Percentiles rank a stretch among this genome's conserved stretches.
Conservation (phyloP, 2,113 vertebrate species). For the Emydura subglobosa region DNA sequence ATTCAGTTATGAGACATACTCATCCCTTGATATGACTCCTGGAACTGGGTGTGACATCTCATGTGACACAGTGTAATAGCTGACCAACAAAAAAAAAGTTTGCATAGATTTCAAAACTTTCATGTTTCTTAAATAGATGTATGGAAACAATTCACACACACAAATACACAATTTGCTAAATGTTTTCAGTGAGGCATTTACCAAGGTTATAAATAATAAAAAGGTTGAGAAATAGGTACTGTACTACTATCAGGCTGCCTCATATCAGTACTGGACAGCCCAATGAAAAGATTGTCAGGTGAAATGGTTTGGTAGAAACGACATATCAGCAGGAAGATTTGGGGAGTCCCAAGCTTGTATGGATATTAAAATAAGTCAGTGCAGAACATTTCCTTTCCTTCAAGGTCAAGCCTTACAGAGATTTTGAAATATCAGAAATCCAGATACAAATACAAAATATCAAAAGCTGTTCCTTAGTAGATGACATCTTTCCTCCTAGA, state of each 20-base stretch:
- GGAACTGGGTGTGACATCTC: background rate
- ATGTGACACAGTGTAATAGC: background rate
- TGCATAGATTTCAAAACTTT: background rate
- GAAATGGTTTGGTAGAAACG: background rate
- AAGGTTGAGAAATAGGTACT: background rate
- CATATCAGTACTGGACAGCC: background rate
- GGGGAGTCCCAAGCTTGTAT: fast-evolving
- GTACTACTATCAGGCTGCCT: background rate
- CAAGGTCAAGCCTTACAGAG: background rate
- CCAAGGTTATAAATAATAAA: background rate
- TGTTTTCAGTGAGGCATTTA: background rate
- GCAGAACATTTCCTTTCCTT: background rate
- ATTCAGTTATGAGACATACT: slow-evolving; percentile 32
- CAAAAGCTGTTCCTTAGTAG: background rate
- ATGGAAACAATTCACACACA: background rate
- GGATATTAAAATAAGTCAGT: background rate
- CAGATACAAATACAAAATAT: background rate
- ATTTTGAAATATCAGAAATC: background rate
- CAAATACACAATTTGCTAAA: background rate
- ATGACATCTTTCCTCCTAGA: background rate
- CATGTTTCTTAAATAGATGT: background rate
- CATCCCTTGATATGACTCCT: slow-evolving; percentile 33
- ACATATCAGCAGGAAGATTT: background rate
- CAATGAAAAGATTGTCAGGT: background rate
- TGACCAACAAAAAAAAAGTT: background rate